Evolutionary conservation across 2,113 vertebrate species (phyloP).

Genomic region (Quiscalus mexicanus): DNA sequence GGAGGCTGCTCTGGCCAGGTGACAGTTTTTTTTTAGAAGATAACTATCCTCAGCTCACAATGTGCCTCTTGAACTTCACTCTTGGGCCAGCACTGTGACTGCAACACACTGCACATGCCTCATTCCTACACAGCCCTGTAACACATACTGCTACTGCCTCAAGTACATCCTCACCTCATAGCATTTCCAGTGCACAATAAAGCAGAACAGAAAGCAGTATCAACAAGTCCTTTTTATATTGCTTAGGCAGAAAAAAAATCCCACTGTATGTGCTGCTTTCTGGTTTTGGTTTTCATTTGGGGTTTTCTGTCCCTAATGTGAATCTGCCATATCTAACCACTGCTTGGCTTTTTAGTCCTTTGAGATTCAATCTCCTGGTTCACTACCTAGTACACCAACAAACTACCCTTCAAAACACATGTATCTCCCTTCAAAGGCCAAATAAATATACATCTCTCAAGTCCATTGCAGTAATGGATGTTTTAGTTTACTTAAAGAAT

Average conservation of each 20-base stretch:
- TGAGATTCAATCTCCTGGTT: neutral
- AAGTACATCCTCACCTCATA: neutral
- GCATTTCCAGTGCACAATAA: neutral
- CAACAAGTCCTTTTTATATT: neutral
- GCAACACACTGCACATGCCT: accelerated
- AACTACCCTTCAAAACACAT: neutral
- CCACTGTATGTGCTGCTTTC: neutral
- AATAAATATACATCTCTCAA: neutral
- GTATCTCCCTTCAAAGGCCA: neutral
- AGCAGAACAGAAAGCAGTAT: neutral
- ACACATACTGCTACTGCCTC: neutral
- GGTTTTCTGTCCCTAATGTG: accelerated
- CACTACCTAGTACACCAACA: neutral
- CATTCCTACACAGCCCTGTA: neutral
- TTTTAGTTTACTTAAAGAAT: neutral
- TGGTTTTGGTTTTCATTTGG: neutral
- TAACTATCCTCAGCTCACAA: neutral
- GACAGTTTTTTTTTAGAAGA: accelerated
- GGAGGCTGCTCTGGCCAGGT: neutral
- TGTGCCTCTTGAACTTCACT: neutral
- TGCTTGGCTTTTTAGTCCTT: neutral
- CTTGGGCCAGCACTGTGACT: neutral
- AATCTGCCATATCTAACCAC: neutral
- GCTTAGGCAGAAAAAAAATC: neutral
- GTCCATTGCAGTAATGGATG: neutral